Base-by-base conservation (phyloP, 2,888 invertebrate genomes). In the Monoplex corrugatus region DNA sequence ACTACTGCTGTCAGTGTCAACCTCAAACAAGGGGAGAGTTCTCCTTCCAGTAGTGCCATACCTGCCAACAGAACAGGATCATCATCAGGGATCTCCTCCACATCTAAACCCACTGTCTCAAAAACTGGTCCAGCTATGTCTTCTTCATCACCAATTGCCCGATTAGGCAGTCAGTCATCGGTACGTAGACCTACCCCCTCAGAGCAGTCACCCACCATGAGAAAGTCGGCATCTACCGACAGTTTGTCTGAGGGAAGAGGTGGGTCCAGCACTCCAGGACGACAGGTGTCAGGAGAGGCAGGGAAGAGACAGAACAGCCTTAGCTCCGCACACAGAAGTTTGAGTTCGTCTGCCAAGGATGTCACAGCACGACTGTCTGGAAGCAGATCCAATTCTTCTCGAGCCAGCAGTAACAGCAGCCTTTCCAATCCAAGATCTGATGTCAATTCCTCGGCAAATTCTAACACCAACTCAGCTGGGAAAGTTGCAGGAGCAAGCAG, bases 191-290 rank as follows among this genome's bases (percentile, higher is more conserved):
- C 87, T 2, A 5, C n/a, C n/a, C 16, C 86, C 1, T 28, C 44
- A 16, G 45, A 72, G 38, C 72, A 44, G 28, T 13, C 87, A 28
- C 35, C 43, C 19, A 19, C 32, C 10, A 38, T 86, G 23, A 23
- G 87, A 16, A 87, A 87, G 16, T 87, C 87, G 1, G 87, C 87
- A 35, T 87, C 87, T 10, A 35, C 87, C 3, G 87, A 87, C 10
- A 87, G 50, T 68, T 35, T 87, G 28, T 10, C 86, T 28, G 13
- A 28, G 19, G 35, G n/a, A 3, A 78, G 32, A 10, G 1, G 35
- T 40, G 44, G 75, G 45, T 35, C 35, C 50, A 28, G 63, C 35
- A 45, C 50, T 19, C 28, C 43, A 32, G 38, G 63, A 38, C 43
- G 35, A 28, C n/a, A 44, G 28, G 50, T 35, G 10, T 87, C 87